A percentile compares a stretch with the other conserved stretches of the same genome.
Evolutionary conservation across 2,888 invertebrate species (phyloP).

Genomic region (Plagodis pulveraria): DNA sequence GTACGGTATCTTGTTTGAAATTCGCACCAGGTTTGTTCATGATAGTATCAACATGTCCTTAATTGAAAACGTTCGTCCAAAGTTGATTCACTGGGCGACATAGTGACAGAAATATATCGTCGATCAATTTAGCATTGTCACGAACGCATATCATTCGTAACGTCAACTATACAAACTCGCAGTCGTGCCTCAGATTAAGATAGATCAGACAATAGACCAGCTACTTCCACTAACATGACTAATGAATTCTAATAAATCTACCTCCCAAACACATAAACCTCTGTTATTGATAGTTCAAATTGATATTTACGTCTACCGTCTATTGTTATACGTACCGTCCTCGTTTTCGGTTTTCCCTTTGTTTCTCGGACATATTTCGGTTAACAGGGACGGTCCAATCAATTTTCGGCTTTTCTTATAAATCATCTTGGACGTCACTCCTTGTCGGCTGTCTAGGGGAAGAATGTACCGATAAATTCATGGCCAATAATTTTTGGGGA

Average conservation of each 20-base stretch:
- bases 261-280: slow-evolving; percentile 35
- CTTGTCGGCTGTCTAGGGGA: slow-evolving; percentile 46
- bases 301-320: slow-evolving; percentile 41
- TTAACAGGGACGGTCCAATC: slow-evolving; percentile 63
- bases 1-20: too few relatives aligned
- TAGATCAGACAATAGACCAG: slow-evolving; percentile 32
- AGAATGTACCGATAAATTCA: slow-evolving; percentile 56
- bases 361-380: slow-evolving; percentile 66
- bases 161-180: slow-evolving; percentile 14
- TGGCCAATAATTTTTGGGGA: slow-evolving; percentile 48
- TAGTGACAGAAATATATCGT: slow-evolving; percentile 48
- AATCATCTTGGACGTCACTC: slow-evolving; percentile 70
- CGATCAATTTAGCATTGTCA: slow-evolving; percentile 65
- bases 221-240: slow-evolving; percentile 38
- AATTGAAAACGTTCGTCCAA: not conserved
- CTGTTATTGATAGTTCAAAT: slow-evolving; percentile 45
- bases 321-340: slow-evolving; percentile 38
- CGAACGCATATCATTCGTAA: slow-evolving; percentile 50
- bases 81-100: not conserved
- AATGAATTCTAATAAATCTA: slow-evolving; percentile 39
- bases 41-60: not conserved
- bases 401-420: slow-evolving; percentile 73
- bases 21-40: too few relatives aligned
- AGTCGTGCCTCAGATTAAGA: slow-evolving; percentile 32
- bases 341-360: slow-evolving; percentile 57